A percentile compares a stretch with the other conserved stretches of the same genome.
phyloP scores from a whole-genome alignment of 2,888 invertebrate genomes.

The Aethes cnicana region DNA sequence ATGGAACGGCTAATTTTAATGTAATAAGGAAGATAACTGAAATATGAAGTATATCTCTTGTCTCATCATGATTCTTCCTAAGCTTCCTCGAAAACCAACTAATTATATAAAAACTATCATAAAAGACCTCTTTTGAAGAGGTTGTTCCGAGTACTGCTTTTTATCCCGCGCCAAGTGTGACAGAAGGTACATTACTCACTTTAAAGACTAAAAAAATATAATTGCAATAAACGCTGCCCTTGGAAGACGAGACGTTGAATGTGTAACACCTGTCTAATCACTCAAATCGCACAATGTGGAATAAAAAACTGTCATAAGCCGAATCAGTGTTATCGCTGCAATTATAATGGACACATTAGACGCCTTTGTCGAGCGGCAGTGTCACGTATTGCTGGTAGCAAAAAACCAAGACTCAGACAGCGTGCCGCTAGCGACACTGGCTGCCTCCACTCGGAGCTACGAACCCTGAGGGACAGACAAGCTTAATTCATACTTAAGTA shows the following conservation, averaged over 20 bases:
- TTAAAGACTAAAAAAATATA: constrained; percentile 11
- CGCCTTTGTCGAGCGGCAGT: constrained; percentile 44
- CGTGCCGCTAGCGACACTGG: constrained; percentile 66
- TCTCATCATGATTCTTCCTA: too few species aligned
- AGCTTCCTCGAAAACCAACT: too few species aligned
- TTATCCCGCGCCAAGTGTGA: too few species aligned
- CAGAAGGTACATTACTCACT: background rate
- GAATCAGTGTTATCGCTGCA: constrained; percentile 13
- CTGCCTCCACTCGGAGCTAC: constrained; percentile 52
- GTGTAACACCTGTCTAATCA: constrained; percentile 25
- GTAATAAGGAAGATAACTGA: too few species aligned
- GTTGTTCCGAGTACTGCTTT: too few species aligned
- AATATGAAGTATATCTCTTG: too few species aligned
- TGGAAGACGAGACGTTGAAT: constrained; percentile 17
- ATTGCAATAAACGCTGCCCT: constrained; percentile 15
- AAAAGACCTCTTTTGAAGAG: too few species aligned
- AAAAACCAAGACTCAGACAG: constrained; percentile 64
- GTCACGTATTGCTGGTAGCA: constrained; percentile 48
- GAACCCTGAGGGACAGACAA: constrained; percentile 37
- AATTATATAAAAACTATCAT: too few species aligned
- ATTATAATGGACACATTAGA: constrained; percentile 20
- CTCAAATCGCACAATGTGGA: constrained; percentile 25
- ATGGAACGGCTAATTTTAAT: too few species aligned
- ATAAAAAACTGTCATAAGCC: constrained; percentile 22
- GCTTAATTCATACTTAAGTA: too few species aligned